Percentiles rank a stretch among this genome's conserved stretches.
phyloP scores from a whole-genome alignment of 2,113 vertebrate species.

The Nyctereutes procyonoides region DNA sequence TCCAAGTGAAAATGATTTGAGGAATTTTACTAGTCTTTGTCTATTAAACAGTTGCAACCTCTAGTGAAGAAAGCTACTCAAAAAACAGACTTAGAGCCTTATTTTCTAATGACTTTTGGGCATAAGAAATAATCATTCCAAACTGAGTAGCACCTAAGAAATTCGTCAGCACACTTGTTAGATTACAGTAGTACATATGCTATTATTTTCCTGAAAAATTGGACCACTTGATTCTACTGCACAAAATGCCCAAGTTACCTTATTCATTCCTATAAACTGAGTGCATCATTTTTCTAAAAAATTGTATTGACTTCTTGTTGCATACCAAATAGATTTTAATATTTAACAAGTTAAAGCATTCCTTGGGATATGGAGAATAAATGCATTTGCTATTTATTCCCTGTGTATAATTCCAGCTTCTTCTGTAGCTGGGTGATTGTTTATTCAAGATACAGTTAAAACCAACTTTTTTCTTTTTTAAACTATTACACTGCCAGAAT shows the following conservation, averaged over 20 bases:
- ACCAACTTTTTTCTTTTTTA: neutral
- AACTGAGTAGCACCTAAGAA: conserved; percentile 3
- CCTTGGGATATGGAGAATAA: neutral
- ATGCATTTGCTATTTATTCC: conserved; percentile 9
- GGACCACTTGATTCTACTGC: neutral
- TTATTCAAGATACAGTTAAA: conserved; percentile 54
- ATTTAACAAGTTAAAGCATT: conserved; percentile 58
- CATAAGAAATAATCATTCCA: neutral
- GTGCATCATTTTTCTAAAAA: conserved; percentile 46
- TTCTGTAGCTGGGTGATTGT: neutral
- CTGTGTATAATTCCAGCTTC: neutral
- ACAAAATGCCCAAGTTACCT: neutral
- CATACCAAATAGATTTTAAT: conserved; percentile 63
- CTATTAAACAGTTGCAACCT: neutral
- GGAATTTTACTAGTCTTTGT: neutral
- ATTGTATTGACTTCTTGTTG: conserved; percentile 44
- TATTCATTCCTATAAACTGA: conserved; percentile 40
- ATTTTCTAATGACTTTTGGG: conserved; percentile 16
- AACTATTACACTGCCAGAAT: neutral
- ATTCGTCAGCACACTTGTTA: conserved; percentile 14
- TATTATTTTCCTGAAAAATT: conserved; percentile 66
- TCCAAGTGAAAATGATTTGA: neutral
- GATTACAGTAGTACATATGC: neutral
- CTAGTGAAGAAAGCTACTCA: neutral
- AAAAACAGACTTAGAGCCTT: neutral